Conservation (phyloP, 2,888 invertebrate species). For the Phlogophora meticulosa region DNA sequence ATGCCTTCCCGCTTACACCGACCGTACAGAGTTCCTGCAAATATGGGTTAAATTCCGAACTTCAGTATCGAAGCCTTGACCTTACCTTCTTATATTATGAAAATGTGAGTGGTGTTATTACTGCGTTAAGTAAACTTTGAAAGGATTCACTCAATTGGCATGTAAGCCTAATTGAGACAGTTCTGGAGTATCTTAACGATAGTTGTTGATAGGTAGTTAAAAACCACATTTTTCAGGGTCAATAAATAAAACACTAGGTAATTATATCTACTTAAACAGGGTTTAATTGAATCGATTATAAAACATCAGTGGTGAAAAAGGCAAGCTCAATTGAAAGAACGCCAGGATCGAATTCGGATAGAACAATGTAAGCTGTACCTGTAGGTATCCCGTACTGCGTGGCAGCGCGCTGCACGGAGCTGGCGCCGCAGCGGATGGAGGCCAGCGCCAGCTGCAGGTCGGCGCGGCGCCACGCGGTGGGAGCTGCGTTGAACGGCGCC, state of each 20-base stretch:
- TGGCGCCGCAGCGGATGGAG: constrained; percentile 95
- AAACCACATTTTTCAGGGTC: neutral
- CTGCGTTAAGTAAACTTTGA: too few species aligned
- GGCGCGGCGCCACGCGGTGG: constrained; percentile 96
- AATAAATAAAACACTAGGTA: too few species aligned
- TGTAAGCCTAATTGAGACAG: too few species aligned
- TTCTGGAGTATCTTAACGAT: neutral
- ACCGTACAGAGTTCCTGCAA: constrained; percentile 95
- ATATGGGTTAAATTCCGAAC: neutral
- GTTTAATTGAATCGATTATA: neutral
- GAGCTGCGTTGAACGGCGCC: constrained; percentile 97
- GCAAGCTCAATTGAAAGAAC: neutral
- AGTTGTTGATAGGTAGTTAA: neutral
- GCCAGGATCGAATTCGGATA: neutral
- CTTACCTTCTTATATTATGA: too few species aligned
- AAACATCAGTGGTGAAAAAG: too few species aligned
- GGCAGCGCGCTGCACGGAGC: constrained; percentile 96
- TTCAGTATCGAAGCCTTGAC: neutral
- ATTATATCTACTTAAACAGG: too few species aligned
- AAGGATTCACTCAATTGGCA: too few species aligned
- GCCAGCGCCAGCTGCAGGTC: constrained; percentile 96
- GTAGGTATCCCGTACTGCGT: constrained; percentile 97
- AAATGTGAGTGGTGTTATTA: too few species aligned
- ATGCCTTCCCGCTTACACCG: constrained; percentile 97
- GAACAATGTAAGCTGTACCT: constrained; percentile 79